Conservation (phyloP, 2,113 vertebrate species). For the Hippopotamus amphibius region DNA sequence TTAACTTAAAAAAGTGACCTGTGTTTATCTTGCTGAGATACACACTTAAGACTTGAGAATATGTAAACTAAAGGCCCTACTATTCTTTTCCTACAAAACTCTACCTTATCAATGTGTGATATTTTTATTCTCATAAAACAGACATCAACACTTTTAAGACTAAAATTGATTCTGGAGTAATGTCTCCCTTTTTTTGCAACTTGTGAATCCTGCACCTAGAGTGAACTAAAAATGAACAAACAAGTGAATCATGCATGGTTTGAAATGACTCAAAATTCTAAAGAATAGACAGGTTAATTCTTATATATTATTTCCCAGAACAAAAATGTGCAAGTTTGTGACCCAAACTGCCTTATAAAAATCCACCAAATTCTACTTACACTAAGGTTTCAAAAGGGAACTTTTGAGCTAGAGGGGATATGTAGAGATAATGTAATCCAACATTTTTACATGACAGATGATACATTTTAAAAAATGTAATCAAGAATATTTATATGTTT, state of each 20-base stretch:
- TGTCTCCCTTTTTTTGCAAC: background rate
- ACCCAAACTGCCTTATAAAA: slow-evolving; percentile 42
- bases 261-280: slow-evolving; percentile 78
- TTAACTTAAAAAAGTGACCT: background rate
- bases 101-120: background rate
- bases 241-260: slow-evolving; percentile 64
- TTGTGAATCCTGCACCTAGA: slow-evolving; percentile 35
- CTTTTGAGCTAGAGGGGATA: background rate
- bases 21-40: background rate
- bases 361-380: slow-evolving; percentile 30
- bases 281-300: slow-evolving; percentile 67
- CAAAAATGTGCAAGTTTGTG: slow-evolving; percentile 38
- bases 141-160: background rate
- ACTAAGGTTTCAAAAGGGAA: slow-evolving; percentile 42
- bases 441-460: background rate
- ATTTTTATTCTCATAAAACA: slow-evolving; percentile 45
- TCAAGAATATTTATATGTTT: background rate
- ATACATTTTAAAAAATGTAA: slow-evolving; percentile 12
- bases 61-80: background rate
- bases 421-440: background rate
- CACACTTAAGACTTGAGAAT: background rate
- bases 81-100: slow-evolving; percentile 25
- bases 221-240: slow-evolving; percentile 65
- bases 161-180: slow-evolving; percentile 29
- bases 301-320: slow-evolving; percentile 69